Evolutionary conservation across 1,140 invertebrate species (phyloP), one percentile per base, ranked within the genome.

Genomic region (Scaptodrosophila lebanonensis): DNA sequence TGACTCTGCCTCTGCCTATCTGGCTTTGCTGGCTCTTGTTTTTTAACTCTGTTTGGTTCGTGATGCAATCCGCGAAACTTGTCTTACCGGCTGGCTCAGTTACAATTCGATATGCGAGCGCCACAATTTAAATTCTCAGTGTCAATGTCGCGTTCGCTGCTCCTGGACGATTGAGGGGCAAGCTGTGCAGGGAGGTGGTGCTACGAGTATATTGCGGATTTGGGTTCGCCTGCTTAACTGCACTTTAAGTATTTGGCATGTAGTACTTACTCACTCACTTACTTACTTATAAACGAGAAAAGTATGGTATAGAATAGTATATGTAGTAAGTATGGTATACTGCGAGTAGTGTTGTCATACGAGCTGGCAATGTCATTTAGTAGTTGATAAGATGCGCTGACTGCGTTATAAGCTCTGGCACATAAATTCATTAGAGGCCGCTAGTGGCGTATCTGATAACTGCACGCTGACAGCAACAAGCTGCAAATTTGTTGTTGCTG

Each of bases 91-190:
- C 15, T 22, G 27, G 32, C 57, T 77, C 64, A 59, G 73, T 70
- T 68, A 56, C 73, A 64, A 82, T 79, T 73, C 75, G 69, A 82
- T 82, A 82, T 51, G 75, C 69, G 69, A 79, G 73, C 75, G 75
- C 75, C 69, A 82, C 69, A 66, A 79, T 73, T 75, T 65, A 79
- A 82, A 79, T 68, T 61, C 61, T 82, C 75, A 82, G 75, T 82
- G 75, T 82, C 75, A 82, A 82, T 82, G 75, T 82, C 75, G 72
- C 9, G 35, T 33, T 47, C 43, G 38, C 52, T 58, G 52, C 57
- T 66, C 62, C 61, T 58, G 45, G 63, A 49, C 61, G 40, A 44
- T 47, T 7, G 38, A 25, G 27, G 47, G 47, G n/a, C 52, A 36
- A 30, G 22, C 18, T 39, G 57, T 16, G 4, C 38, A 30, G n/a